Evolutionary conservation across 2,888 invertebrate species (phyloP), one percentile per base, ranked within the genome.

Genomic region (Idaea straminata): DNA sequence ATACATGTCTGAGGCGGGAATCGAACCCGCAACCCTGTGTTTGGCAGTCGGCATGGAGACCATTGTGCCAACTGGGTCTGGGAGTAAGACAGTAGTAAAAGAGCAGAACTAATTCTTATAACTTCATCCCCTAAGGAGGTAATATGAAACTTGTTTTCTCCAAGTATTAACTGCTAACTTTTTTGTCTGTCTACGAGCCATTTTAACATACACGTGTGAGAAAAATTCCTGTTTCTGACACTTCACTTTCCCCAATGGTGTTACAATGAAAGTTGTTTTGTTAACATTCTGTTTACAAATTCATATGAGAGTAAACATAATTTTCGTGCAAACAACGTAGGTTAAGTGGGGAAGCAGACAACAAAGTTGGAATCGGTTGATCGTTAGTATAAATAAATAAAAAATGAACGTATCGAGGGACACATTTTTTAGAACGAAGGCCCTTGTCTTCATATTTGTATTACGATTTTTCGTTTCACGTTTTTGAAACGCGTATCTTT

Each of bases 141-240:
- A 47, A 47, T 10, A 47, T 13, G 7, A 47, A 47, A 47, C 47
- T 47, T 47, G 13, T 47, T 47, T 13, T 10, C 13, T 47, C 5
- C 47, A 47, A 47, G 13, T 47, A 47, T 47, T 47, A 47, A 47
- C 47, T 47, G 47, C 47, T 2, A 13, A 47, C 13, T 47, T 47
- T 6, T 47, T 47, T 47, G 7, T 47, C 47, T 10, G 3, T 10
- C 10, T 47, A 4, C 47, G 13, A 47, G 47, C 47, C 47, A 47
- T 10, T 47, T 47, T 13, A 47, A 66, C 67, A 64, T 64, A 47
- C 57, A 62, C 61, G 65, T 71, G 66, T 70, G 64, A 61, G 63
- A 66, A 66, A 71, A 69, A 68, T 69, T 67, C 66, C 66, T 73
- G 73, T 64, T 47, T 67, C 67, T 69, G 73, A 73, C 72, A 67